phyloP scores from a whole-genome alignment of 2,888 invertebrate genomes.

The Beris chalybata region DNA sequence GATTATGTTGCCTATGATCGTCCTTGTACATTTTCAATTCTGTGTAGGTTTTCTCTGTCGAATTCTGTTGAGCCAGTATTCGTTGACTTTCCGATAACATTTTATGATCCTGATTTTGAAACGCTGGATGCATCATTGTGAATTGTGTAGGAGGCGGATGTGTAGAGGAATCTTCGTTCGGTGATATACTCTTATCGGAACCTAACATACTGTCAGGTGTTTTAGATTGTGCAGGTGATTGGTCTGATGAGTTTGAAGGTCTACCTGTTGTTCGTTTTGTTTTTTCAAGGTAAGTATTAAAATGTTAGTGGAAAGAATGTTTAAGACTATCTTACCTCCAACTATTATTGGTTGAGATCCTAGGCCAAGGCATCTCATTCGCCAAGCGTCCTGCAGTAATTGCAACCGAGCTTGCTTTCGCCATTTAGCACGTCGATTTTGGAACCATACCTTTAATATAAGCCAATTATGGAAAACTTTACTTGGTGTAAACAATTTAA shows the following conservation, averaged over 20 bases:
- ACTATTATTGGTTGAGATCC: constrained; percentile 65
- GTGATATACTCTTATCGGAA: constrained; percentile 42
- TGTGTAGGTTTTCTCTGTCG: constrained; percentile 52
- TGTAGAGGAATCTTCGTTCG: constrained; percentile 41
- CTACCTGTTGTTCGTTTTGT: constrained; percentile 8
- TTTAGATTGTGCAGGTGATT: constrained; percentile 35
- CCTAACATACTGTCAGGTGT: constrained; percentile 50
- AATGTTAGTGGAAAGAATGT: constrained; percentile 13
- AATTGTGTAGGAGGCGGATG: constrained; percentile 42
- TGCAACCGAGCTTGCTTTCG: constrained; percentile 85
- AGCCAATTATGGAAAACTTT: too few relatives aligned
- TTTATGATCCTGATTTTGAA: constrained; percentile 44
- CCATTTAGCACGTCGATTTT: constrained; percentile 90
- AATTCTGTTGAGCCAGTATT: not conserved
- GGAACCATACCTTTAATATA: constrained; percentile 79
- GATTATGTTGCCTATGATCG: constrained; percentile 33
- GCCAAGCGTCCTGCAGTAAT: constrained; percentile 85
- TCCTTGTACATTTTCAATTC: constrained; percentile 55
- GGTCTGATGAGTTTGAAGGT: constrained; percentile 34
- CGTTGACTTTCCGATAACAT: not conserved
- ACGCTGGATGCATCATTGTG: constrained; percentile 56
- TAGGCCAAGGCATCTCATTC: constrained; percentile 82
- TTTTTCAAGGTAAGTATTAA: not conserved
- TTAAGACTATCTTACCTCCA: constrained; percentile 48
- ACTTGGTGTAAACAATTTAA: too few relatives aligned